phyloP scores from a whole-genome alignment of 2,888 invertebrate genomes.

The Archaeoteleia sp. region DNA sequence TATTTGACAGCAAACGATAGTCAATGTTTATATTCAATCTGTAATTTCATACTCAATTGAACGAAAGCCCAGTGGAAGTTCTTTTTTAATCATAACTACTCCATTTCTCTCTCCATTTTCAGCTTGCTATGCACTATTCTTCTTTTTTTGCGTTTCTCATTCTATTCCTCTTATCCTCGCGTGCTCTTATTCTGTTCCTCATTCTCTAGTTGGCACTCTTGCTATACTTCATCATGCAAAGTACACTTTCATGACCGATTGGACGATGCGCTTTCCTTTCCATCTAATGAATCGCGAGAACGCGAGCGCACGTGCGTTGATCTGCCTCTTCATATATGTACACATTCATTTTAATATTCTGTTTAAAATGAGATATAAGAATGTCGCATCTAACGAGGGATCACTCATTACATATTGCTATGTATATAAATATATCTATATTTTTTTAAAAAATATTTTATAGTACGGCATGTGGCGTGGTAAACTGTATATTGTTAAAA shows the following conservation, averaged over 20 bases:
- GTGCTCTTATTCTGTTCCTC: constrained; percentile 25
- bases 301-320: constrained; percentile 29
- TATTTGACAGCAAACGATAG: constrained; percentile 13
- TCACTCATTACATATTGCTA: neutral
- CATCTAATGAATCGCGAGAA: constrained; percentile 48
- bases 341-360: constrained; percentile 25
- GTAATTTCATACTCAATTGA: constrained; percentile 36
- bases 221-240: constrained; percentile 50
- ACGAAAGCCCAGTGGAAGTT: constrained; percentile 22
- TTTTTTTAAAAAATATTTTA: too few species aligned
- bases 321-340: constrained; percentile 11
- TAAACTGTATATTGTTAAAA: too few species aligned
- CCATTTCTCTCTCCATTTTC: constrained; percentile 37
- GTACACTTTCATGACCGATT: constrained; percentile 51
- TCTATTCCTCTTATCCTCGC: constrained; percentile 17
- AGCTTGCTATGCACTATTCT: constrained; percentile 23
- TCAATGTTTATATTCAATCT: constrained; percentile 21
- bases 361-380: constrained; percentile 21
- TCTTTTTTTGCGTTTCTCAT: constrained; percentile 25
- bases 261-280: constrained; percentile 52
- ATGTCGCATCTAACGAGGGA: constrained; percentile 10
- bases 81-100: constrained; percentile 34
- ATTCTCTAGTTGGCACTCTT: constrained; percentile 36
- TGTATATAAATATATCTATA: too few species aligned
- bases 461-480: too few species aligned